Conservation (phyloP, 2,797 vertebrate species). For the Mycteria americana region DNA sequence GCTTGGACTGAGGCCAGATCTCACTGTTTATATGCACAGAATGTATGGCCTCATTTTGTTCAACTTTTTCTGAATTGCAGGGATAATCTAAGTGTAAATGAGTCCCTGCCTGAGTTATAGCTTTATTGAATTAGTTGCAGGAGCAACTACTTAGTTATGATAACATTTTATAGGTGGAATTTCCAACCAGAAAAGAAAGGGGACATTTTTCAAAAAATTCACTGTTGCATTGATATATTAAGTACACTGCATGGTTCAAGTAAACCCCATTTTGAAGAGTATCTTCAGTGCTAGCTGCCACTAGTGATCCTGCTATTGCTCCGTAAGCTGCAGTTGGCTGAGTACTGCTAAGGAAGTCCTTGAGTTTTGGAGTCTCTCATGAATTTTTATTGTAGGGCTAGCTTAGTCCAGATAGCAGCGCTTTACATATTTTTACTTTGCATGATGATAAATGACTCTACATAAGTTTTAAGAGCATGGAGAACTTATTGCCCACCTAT, state of each 20-base stretch:
- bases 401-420: neutral
- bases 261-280: neutral
- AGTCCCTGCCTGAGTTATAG: neutral
- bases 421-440: neutral
- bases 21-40: conserved; percentile 4
- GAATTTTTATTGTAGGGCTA: neutral
- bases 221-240: neutral
- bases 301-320: neutral
- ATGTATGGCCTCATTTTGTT: conserved; percentile 33
- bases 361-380: neutral
- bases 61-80: neutral
- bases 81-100: conserved; percentile 30
- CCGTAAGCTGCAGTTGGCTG: neutral
- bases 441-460: neutral
- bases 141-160: neutral
- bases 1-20: conserved; percentile 11
- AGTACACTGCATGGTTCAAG: neutral
- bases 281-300: neutral
- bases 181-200: conserved; percentile 8
- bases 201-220: neutral
- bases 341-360: neutral
- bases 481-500: fast-evolving
- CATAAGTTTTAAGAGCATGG: neutral
- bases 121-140: conserved; percentile 30
- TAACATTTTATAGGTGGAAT: neutral